Evolutionary conservation across 2,797 vertebrate genomes (phyloP), one percentile per base, ranked within the genome.

Genomic region (Hippoglossus hippoglossus): DNA sequence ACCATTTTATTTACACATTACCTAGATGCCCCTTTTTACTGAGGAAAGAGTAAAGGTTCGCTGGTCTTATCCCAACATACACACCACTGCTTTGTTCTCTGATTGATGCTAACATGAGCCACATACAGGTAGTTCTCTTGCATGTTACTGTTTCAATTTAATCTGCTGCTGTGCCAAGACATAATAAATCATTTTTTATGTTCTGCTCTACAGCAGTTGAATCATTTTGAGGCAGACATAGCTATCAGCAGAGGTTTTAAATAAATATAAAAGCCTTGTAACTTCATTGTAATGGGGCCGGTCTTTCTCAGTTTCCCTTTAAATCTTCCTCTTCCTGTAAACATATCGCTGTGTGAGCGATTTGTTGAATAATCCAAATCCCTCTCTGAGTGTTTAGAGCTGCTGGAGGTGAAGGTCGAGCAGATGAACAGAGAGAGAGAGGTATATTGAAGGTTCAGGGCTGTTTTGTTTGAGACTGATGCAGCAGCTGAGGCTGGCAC

Each of bases 291-390:
- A 24, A 59, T 24, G 57, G 60, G 81, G 69, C 52, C 4, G 13
- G 54, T 63, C 36, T 53, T 68, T 68, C 56, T 71, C 62, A 21
- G 0, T 71, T 71, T 34, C 65, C 61, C 65, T 34, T 75, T 80
- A 84, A 92, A 89, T 84, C 81, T 74, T 75, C 73, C 53, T 71
- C 71, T 80, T 77, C 55, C 58, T 89, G 63, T 92, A 92, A 92
- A 92, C 89, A 91, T 54, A 66, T 69, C 24, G 7, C 80, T 53
- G 59, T 59, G 79, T 78, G 64, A 26, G 41, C 65, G 63, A 64
- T 60, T 39, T 89, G 84, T 91, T 83, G 84, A 81, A 89, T 85
- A 65, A 65, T 54, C 69, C 56, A 31, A 8, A 69, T 34, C n/a
- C 39, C 64, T 77, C 72, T 87, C 70, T 75, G 89, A 85, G 71